Evolutionary conservation across 2,113 vertebrate genomes (phyloP).

Genomic region (Dunckerocampus dactyliophorus): DNA sequence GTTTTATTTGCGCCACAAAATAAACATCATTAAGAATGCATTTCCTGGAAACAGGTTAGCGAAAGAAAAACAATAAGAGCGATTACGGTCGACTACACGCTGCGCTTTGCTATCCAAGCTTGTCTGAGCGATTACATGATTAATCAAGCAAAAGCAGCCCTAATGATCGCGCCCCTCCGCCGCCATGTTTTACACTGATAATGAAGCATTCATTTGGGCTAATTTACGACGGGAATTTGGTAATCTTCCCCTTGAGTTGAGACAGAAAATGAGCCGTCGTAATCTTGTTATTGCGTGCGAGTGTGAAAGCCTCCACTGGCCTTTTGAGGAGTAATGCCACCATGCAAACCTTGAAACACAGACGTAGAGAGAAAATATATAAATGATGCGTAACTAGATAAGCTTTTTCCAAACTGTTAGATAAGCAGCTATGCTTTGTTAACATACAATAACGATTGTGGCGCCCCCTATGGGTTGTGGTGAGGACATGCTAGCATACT

Average conservation of each 20-base stretch:
- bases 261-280: slow-evolving; percentile 51
- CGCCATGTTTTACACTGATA: slow-evolving; percentile 49
- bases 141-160: slow-evolving; percentile 45
- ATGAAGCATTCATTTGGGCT: slow-evolving; percentile 59
- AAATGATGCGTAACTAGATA: too few relatives aligned
- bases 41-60: slow-evolving; percentile 5
- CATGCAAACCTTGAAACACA: too few relatives aligned
- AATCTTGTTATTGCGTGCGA: slow-evolving; percentile 46
- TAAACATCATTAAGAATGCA: slow-evolving; percentile 23
- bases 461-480: too few relatives aligned
- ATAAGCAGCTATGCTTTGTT: too few relatives aligned
- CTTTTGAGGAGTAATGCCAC: too few relatives aligned
- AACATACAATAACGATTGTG: too few relatives aligned
- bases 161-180: slow-evolving; percentile 43
- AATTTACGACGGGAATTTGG: slow-evolving; percentile 55
- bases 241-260: slow-evolving; percentile 63
- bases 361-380: too few relatives aligned
- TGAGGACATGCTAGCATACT: too few relatives aligned
- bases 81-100: background rate
- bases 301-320: background rate
- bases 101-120: slow-evolving; percentile 1
- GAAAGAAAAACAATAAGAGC: background rate
- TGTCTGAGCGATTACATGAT: slow-evolving; percentile 42
- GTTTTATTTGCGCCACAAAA: slow-evolving; percentile 3
- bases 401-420: too few relatives aligned